Evolutionary conservation across 2,113 vertebrate species (phyloP).

Genomic region (Myocastor coypus): DNA sequence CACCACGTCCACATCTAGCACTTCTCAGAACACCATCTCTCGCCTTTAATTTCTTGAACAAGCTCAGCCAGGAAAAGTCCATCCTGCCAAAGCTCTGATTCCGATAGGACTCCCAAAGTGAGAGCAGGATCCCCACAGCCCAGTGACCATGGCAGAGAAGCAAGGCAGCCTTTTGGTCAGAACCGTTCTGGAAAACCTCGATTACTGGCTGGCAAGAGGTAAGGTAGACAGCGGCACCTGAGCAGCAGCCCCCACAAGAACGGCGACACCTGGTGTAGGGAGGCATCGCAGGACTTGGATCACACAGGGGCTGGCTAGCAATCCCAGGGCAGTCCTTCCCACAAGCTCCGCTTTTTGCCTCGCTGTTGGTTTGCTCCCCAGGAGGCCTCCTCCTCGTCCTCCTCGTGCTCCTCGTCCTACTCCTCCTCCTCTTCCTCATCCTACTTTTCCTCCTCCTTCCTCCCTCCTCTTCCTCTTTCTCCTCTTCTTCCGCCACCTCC

Average conservation of each 20-base stretch:
- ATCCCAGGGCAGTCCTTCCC: not conserved
- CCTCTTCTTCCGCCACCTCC: not conserved
- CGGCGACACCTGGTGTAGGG: fast-evolving
- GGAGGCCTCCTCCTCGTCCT: no score
- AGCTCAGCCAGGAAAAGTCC: not conserved
- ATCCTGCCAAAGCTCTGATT: not conserved
- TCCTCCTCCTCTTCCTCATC: no score
- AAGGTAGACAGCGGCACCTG: not conserved
- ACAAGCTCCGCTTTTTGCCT: not conserved
- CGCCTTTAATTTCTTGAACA: not conserved
- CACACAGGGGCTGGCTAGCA: not conserved
- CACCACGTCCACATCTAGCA: not conserved
- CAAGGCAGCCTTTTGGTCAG: not conserved
- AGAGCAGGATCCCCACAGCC: not conserved
- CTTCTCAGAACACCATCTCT: not conserved
- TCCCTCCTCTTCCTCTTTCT: no score
- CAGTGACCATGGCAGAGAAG: not conserved
- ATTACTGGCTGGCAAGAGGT: not conserved
- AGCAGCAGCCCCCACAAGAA: not conserved
- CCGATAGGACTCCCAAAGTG: not conserved
- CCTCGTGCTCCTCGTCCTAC: no score
- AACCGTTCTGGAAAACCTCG: not conserved
- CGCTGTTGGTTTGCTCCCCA: no score
- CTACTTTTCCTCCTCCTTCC: no score
- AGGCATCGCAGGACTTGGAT: not conserved